Base-by-base conservation (phyloP, 2,797 vertebrate genomes). In the Taeniopygia guttata region DNA sequence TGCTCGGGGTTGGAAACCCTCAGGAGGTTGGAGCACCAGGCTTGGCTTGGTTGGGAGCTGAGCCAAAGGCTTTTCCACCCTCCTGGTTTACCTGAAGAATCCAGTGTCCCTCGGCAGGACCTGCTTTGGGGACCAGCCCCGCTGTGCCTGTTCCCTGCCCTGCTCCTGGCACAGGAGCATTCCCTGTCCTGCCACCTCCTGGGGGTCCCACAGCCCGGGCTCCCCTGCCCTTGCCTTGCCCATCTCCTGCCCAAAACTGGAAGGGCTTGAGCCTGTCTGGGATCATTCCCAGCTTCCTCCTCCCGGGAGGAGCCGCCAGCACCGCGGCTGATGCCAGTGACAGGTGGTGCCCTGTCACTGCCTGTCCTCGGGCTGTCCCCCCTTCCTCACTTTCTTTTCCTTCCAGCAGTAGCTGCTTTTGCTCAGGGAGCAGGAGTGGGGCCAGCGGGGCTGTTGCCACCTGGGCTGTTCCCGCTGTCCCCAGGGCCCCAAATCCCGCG, bases 331-430 rank as follows among this genome's bases (percentile, higher is more conserved):
- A 36, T 77, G 69, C 55, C 7, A 16, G 54, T 2, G 83, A 69
- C 3, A 38, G 11, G 36, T 38, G 0, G 52, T 42, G 84, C 46
- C 59, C 32, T n/a, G 84, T 52, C 18, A 2, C 59, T 11, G 22
- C 70, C 59, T 32, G 59, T 68, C 55, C 62, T 40, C 0, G 6
- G 77, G 69, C 66, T 80, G 83, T 59, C 22, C 55, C 60, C 42
- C 55, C 29, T 78, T 90, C 90, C 84, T 89, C n/a, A 18, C 54
- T 68, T 88, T 48, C 92, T 75, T 96, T 89, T 94, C 95, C 94
- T 86, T 90, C 75, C 90, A 87, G 94, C 87, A 96, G 94, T 92
- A 87, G 94, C 96, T 94, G 90, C 94, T 94, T 94, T 92, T 90
- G 95, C 96, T 96, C 96, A 95, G 89, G 90, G 95, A 96, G 94